Base-by-base conservation (phyloP, 2,888 invertebrate species). In the Amphipoea lucens region DNA sequence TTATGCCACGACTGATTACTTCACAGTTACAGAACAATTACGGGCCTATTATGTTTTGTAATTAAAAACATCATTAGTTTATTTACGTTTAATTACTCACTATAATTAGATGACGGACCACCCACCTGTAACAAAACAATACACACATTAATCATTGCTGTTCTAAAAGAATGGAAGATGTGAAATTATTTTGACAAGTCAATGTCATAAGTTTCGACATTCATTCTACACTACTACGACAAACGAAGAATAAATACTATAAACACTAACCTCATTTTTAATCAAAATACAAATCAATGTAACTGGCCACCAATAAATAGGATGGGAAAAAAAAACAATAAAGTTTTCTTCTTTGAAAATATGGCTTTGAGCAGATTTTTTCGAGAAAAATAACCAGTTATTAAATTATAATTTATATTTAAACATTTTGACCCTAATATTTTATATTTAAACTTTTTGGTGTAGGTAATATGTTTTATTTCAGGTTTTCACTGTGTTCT, bases 121-220 rank as follows among this genome's bases (percentile, higher is more conserved):
- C 91, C 87, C 84, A 92, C 92, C 92, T 92, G 91, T n/a, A 92
- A 92, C 91, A 91, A 91, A 86, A 79, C 80, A 82, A 85, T 85
- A 74, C 69, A 42, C 42, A 63, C 78, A 86, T 85, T 81, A 84
- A 89, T 89, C 83, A 86, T 78, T 73, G 79, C 60, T 82, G 66
- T 69, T 76, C 48, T 74, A 45, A 83, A 78, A 69, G 4, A 85
- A 85, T 82, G 60, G 14, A 67, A 74, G 74, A 78, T 54, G 63
- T 36, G 67, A 68, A 71, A 78, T 78, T 65, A 84, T 86, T 82
- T 82, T 74, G 86, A 67, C 78, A 74, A 68, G 65, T 40, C 68
- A 82, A 69, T 79, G 80, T 79, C 36, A 73, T 12, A 42, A 14
- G 14, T 84, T 57, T 72, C 48, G 48, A 20, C 45, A 62, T n/a